Percentiles rank a stretch among this genome's conserved stretches.
Evolutionary conservation across 2,113 vertebrate genomes (phyloP).

Genomic region (Amazona guildingii): DNA sequence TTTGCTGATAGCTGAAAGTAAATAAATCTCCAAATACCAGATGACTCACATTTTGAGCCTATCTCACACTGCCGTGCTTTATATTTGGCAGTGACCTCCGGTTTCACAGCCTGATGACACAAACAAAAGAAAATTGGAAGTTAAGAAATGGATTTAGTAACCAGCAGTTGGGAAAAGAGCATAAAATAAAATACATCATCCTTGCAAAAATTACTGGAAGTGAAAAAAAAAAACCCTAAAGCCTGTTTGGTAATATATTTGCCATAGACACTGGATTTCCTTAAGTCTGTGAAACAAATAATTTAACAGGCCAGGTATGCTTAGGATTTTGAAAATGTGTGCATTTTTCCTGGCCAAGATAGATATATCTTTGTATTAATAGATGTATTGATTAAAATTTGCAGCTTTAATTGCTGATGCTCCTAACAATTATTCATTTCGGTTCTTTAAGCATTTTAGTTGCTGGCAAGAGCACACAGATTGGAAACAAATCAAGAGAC

Average conservation of each 20-base stretch:
- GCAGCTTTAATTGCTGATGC: slow-evolving; percentile 72
- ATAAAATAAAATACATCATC: slow-evolving; percentile 4
- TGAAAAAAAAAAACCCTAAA: slow-evolving; percentile 30
- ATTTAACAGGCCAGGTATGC: slow-evolving; percentile 58
- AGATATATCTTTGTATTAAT: slow-evolving; percentile 67
- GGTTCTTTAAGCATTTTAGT: slow-evolving; percentile 73
- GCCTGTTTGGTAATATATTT: slow-evolving; percentile 70
- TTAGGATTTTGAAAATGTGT: slow-evolving; percentile 45
- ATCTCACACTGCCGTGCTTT: slow-evolving; percentile 58
- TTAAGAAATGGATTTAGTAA: slow-evolving; percentile 62
- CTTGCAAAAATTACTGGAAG: slow-evolving; percentile 58
- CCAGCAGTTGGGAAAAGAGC: slow-evolving; percentile 52
- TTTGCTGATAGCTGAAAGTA: slow-evolving; percentile 48
- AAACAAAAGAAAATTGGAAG: slow-evolving; percentile 76
- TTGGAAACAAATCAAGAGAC: slow-evolving; percentile 79
- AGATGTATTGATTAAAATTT: slow-evolving; percentile 75
- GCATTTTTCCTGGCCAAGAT: slow-evolving; percentile 58
- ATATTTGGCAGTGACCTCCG: slow-evolving; percentile 55
- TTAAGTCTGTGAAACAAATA: slow-evolving; percentile 69
- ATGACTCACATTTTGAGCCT: slow-evolving; percentile 71
- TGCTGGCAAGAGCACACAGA: slow-evolving; percentile 67
- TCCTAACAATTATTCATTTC: slow-evolving; percentile 74
- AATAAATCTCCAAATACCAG: slow-evolving; percentile 54
- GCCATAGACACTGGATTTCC: slow-evolving; percentile 61
- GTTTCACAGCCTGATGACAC: slow-evolving; percentile 72